These are phyloP conservation scores for Heliopora coerulea DNA, from an alignment of 92 coral and sea anemone genomes.

Conservation along the genomic window DNA sequence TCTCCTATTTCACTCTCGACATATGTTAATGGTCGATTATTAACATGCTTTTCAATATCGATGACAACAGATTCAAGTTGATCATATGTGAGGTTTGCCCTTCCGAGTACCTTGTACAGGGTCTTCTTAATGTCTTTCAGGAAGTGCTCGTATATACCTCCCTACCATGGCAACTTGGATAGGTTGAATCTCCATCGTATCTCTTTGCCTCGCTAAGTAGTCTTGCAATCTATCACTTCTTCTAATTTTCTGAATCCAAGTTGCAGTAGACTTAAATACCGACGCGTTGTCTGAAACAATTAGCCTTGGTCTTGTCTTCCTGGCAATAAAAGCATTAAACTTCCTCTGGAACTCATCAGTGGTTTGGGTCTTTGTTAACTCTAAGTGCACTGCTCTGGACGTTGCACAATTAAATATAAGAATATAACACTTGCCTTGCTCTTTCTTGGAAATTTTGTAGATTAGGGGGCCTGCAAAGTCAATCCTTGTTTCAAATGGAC, in stretches of 20 bases:
- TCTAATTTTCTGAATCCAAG: too few relatives aligned
- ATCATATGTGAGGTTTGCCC: constrained; percentile 24
- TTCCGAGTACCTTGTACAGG: too few relatives aligned
- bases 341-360: constrained; percentile 51
- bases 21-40: constrained; percentile 61
- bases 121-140: too few relatives aligned
- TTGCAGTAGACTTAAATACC: constrained; percentile 42
- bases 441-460: constrained; percentile 48
- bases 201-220: too few relatives aligned
- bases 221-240: too few relatives aligned
- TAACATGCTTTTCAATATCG: constrained; percentile 57
- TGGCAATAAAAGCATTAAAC: background rate
- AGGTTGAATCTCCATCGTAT: too few relatives aligned
- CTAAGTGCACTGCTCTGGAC: constrained; percentile 51
- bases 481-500: constrained; percentile 26
- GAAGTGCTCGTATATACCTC: too few relatives aligned
- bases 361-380: constrained; percentile 53
- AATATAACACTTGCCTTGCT: constrained; percentile 49
- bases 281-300: constrained; percentile 31
- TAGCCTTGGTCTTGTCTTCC: constrained; percentile 29
- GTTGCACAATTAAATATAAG: constrained; percentile 58
- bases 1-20: constrained; percentile 62
- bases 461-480: constrained; percentile 42
- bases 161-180: too few relatives aligned
- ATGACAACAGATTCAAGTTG: constrained; percentile 56